Base-by-base conservation (phyloP, 2,888 invertebrate genomes). In the Slavum lentiscoides region DNA sequence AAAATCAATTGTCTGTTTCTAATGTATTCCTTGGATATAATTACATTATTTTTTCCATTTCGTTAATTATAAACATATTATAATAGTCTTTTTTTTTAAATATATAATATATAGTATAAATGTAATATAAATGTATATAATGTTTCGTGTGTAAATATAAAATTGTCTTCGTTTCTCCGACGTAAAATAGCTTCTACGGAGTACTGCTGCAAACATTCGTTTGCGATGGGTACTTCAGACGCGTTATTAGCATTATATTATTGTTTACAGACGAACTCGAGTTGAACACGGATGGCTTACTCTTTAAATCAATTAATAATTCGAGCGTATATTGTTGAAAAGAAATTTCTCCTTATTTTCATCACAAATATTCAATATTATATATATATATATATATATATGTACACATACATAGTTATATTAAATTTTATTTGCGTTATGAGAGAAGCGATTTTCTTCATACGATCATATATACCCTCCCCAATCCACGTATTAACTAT, bases 1-100 rank as follows among this genome's bases (percentile, higher is more conserved):
- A 64, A 64, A 74, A 74, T 74, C 62, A 64, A 74, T 74, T 64
- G 53, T 74, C 74, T 55, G 37, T 64, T 64, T 64, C 53, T 64
- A 62, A 73, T 62, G 30, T 62, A 43, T 37, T 64, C 17, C 21
- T 74, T 49, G 0, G 53, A 74, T 62, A 49, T 61, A 62, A 49
- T 49, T 62, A 39, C 13, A 19, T 37, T 39, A 1, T 55, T 55
- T 19, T 55, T 19, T 43, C 43, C 43, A 30, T 43, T 43, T 11
- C 6, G 43, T 9, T 43, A 43, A 43, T 43, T 43, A 43, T 43
- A 43, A 43, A 43, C 43, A 11, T 11, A 11, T 9, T 43, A 43
- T 7, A 43, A 9, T 43, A 9, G 7, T 43, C 6, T 43, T 43
- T 43, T 43, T 43, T 43, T 43, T 39, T 39, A 53, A 17, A 15